phyloP scores from a whole-genome alignment of 2,888 invertebrate species.

The Epinotia nisella region DNA sequence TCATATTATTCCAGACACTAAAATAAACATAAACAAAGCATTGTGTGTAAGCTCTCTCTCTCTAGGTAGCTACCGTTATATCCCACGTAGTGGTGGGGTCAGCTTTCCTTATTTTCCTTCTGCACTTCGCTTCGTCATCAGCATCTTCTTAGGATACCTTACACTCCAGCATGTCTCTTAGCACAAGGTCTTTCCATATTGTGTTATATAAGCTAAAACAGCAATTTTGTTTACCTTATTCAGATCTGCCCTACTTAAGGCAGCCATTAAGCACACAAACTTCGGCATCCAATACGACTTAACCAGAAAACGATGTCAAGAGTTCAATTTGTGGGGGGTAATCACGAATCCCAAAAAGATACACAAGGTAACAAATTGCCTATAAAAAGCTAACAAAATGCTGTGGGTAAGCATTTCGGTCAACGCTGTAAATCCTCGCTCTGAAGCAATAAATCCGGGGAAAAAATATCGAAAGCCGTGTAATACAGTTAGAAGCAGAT shows the following conservation, averaged over 20 bases:
- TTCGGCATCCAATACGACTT: slow-evolving; percentile 47
- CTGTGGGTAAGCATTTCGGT: slow-evolving; percentile 79
- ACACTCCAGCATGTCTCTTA: neutral
- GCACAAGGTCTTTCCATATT: neutral
- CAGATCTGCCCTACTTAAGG: slow-evolving; percentile 25
- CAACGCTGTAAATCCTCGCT: slow-evolving; percentile 80
- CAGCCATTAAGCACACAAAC: slow-evolving; percentile 29
- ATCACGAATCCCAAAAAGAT: slow-evolving; percentile 74
- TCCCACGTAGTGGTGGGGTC: too few species aligned
- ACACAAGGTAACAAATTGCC: slow-evolving; percentile 81
- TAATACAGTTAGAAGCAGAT: slow-evolving; percentile 71
- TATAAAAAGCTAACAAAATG: slow-evolving; percentile 82
- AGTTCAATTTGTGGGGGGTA: slow-evolving; percentile 70
- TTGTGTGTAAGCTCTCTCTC: neutral
- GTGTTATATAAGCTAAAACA: neutral
- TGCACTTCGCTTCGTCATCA: too few species aligned
- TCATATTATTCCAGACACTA: neutral
- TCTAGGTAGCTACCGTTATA: too few species aligned
- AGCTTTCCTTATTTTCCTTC: too few species aligned
- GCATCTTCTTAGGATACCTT: too few species aligned
- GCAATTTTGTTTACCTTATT: neutral
- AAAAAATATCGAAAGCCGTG: slow-evolving; percentile 77
- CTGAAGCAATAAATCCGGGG: slow-evolving; percentile 72
- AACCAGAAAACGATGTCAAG: slow-evolving; percentile 52
- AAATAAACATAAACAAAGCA: neutral